phyloP scores from a whole-genome alignment of 2,888 invertebrate species.

The Lydus trimaculatus region DNA sequence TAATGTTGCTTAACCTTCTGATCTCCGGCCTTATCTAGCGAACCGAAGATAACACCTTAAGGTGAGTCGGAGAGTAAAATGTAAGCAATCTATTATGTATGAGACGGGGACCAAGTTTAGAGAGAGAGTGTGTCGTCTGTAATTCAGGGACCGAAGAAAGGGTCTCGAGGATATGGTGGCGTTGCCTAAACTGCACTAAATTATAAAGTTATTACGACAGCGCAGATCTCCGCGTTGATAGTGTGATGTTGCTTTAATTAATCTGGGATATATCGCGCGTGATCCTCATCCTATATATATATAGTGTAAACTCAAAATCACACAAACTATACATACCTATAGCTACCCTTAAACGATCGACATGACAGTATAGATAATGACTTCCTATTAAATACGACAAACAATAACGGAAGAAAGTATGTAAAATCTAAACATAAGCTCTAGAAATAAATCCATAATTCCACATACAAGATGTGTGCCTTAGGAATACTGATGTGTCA shows the following conservation, averaged over 20 bases:
- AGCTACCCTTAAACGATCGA: background rate
- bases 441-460: background rate
- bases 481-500: conserved; percentile 48
- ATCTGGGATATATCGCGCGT: conserved; percentile 61
- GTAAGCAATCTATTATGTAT: conserved; percentile 58
- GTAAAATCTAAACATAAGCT: background rate
- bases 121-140: conserved; percentile 53
- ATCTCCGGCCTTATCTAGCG: conserved; percentile 56
- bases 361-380: background rate
- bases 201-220: conserved; percentile 65
- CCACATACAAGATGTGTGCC: conserved; percentile 3
- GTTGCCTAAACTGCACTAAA: conserved; percentile 60
- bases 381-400: background rate
- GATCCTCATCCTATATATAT: conserved; percentile 27
- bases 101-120: conserved; percentile 45
- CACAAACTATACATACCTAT: background rate
- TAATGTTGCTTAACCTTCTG: conserved; percentile 62
- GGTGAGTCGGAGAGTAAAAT: conserved; percentile 55
- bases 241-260: conserved; percentile 64
- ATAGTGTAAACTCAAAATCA: background rate
- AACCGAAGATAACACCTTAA: conserved; percentile 57
- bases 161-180: conserved; percentile 39
- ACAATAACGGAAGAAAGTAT: background rate
- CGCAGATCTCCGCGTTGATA: conserved; percentile 62
- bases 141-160: conserved; percentile 51